Base-by-base conservation (phyloP, 2,113 vertebrate species). In the Periophthalmus modestus region DNA sequence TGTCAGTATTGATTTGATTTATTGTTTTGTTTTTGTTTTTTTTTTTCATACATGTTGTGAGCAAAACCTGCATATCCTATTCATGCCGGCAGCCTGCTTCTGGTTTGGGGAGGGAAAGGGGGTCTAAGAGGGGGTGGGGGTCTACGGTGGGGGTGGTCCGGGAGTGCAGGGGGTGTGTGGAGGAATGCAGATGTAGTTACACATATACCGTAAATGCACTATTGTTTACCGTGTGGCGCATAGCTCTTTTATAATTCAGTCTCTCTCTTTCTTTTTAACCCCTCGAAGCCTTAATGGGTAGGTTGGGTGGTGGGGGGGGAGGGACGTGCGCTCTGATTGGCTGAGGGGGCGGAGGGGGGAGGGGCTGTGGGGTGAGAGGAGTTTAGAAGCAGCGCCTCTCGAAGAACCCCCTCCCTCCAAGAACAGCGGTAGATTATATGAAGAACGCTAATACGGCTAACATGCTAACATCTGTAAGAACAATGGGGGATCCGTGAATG, bases 221-320 rank as follows among this genome's bases (percentile, higher is more conserved):
- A 84, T 91, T 91, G 91, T 91, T 90, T 82, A 67, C 74, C 54
- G 66, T 82, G 78, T 74, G 77, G 79, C 36, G 36, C 76, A 74
- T 80, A 82, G 77, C 79, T 90, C 82, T 72, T 93, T 82, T 89
- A 92, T 92, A 93, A 92, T 92, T 92, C 87, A 93, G 85, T 73
- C 81, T 74, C 70, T 89, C 84, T 88, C 19, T 18, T 54, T 54
- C 18, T 54, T 47, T 84, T 88, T 84, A 87, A 78, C 85, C 85
- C 85, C 85, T 85, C 77, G 77, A 83, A 5, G 76, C 68, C 85
- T n/a, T 92, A 92, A 91, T 89, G 81, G 89, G 88, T 85, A 88
- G 88, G 78, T 79, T 79, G 85, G n/a, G n/a, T n/a, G n/a, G n/a
- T n/a, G n/a, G n/a, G n/a, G n/a, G n/a, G n/a, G n/a, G n/a, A n/a